Base-by-base conservation (phyloP, 2,113 vertebrate genomes). In the Oncorhynchus gorbuscha region DNA sequence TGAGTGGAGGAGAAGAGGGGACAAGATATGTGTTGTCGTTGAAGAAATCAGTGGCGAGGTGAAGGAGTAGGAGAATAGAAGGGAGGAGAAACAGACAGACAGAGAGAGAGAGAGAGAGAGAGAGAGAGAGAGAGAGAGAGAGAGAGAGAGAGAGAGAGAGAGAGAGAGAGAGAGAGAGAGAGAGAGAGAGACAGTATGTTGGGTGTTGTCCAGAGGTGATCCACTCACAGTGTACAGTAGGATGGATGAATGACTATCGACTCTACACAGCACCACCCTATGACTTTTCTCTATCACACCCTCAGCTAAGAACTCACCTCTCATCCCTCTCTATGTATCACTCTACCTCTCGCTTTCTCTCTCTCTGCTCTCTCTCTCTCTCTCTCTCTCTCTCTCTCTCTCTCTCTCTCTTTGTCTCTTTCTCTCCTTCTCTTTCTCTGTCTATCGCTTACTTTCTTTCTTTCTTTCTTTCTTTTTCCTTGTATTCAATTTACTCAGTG, bases 201-300 rank as follows among this genome's bases (percentile, higher is more conserved):
- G 80, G 80, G 45, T 68, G 22, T 24, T 59, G 51, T 78, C 80
- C 69, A 78, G 26, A 24, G 68, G 51, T 75, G 35, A 76, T 62
- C 69, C 28, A 55, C 64, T 58, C 69, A n/a, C 51, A 49, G 67
- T 32, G 61, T 65, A 75, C 72, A 77, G 76, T 75, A 66, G 67
- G 58, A 51, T 69, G 70, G 55, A 82, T 70, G 64, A 76, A 73
- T 76, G 49, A 48, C 49, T 79, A 79, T 79, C 18, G 74, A 82
- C 74, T 69, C 32, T 28, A 16, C 20, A 39, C 39, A 48, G 20
- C 9, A 5, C n/a, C 69, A 16, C 16, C 58, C 45, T 22, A 35
- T 76, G 69, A 69, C 71, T 64, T 58, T 20, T 32, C 64, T 75
- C 76, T 73, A 70, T 76, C 76, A 82, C 62, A 62, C 61, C 69